phyloP scores from a whole-genome alignment of 1,140 invertebrate species.

The Formica selysi region DNA sequence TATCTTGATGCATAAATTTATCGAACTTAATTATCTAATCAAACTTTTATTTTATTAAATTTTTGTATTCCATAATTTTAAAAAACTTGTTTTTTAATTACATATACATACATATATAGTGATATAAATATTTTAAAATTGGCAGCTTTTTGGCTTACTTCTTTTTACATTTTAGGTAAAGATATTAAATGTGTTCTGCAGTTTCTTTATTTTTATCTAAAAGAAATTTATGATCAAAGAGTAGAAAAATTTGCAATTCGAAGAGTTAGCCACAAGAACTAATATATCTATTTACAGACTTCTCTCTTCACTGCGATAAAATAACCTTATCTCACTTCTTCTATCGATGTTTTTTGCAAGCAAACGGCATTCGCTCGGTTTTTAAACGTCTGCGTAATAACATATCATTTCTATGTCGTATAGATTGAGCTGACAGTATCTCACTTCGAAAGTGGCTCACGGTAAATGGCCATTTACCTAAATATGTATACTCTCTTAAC shows the following conservation, averaged over 20 bases:
- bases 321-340: background rate
- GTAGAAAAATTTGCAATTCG: background rate
- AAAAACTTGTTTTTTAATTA: background rate
- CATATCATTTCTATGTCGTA: background rate
- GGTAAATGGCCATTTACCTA: background rate
- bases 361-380: background rate
- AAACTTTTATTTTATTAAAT: background rate
- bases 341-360: background rate
- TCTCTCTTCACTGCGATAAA: background rate
- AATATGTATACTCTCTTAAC: constrained; percentile 32
- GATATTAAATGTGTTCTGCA: background rate
- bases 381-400: background rate
- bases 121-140: constrained; percentile 8
- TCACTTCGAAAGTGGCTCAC: constrained; percentile 41
- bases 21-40: background rate
- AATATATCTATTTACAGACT: background rate
- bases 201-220: background rate
- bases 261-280: background rate
- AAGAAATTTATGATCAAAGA: background rate
- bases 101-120: background rate
- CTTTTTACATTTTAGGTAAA: background rate
- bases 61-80: background rate
- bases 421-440: constrained; percentile 1
- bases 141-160: background rate
- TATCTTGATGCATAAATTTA: background rate